Conservation (phyloP, 2,797 vertebrate species). For the Sternarchorhynchus goeldii region DNA sequence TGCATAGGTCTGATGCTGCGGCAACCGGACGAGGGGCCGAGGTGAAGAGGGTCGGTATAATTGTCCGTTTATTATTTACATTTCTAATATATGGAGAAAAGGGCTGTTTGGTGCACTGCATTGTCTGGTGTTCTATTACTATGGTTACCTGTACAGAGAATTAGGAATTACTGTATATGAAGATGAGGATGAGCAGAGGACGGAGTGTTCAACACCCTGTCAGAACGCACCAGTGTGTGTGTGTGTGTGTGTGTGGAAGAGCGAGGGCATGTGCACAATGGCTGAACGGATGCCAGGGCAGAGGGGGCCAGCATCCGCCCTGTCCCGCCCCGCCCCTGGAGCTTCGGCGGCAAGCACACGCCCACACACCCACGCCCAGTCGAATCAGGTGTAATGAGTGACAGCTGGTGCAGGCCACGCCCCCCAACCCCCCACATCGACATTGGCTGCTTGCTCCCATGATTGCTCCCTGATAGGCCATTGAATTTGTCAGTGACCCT, state of each 20-base stretch:
- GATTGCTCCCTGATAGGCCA: conserved; percentile 64
- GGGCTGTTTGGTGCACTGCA: too few relatives aligned
- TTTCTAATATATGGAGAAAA: too few relatives aligned
- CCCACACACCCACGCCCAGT: conserved; percentile 13
- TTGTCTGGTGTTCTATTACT: too few relatives aligned
- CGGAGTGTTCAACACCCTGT: too few relatives aligned
- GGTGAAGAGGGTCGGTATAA: neutral
- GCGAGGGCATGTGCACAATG: neutral
- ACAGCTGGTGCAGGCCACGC: conserved; percentile 63
- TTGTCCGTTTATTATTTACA: neutral
- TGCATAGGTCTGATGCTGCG: neutral
- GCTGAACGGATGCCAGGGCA: neutral
- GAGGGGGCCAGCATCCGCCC: conserved; percentile 40
- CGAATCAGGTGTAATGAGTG: conserved; percentile 64
- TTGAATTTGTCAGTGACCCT: conserved; percentile 70
- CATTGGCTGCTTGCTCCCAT: conserved; percentile 70
- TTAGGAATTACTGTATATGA: neutral
- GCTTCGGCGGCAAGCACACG: conserved; percentile 44
- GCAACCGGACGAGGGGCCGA: neutral
- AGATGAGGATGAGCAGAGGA: neutral
- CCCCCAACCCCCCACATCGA: conserved; percentile 52
- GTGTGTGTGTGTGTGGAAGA: conserved; percentile 21
- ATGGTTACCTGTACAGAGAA: too few relatives aligned
- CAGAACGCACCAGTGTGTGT: too few relatives aligned
- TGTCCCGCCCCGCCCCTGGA: conserved; percentile 49